Percentiles rank a stretch among this genome's conserved stretches.
These are phyloP conservation scores for rat (Rattus norvegicus) DNA, from an alignment of 2,113 vertebrate genomes.

Conservation along the genomic window DNA sequence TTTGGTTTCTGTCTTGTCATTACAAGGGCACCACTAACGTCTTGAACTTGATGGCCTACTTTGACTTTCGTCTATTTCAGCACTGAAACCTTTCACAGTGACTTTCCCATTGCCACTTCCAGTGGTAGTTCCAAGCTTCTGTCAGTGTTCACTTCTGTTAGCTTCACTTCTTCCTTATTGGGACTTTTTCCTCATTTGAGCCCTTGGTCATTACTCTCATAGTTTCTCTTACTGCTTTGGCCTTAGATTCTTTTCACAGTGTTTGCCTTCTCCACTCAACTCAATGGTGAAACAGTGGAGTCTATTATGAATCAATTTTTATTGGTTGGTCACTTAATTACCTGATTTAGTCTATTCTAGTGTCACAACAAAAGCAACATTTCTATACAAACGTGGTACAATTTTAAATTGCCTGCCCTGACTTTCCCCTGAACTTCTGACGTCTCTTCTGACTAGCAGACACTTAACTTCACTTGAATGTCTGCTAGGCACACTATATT, in stretches of 20 bases:
- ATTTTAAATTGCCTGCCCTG: background rate
- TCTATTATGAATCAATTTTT: background rate
- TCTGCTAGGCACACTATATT: background rate
- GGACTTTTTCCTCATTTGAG: background rate
- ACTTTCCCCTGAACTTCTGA: background rate
- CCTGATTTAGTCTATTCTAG: background rate
- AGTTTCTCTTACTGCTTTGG: background rate
- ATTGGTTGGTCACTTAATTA: background rate
- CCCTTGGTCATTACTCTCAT: background rate
- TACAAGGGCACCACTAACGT: background rate
- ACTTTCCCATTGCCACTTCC: background rate
- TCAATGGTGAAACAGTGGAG: background rate
- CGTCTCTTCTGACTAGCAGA: background rate
- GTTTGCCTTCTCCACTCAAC: background rate
- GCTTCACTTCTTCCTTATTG: background rate
- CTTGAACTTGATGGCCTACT: background rate
- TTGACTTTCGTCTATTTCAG: background rate
- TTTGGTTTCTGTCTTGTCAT: background rate
- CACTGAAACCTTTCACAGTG: background rate
- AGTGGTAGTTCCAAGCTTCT: background rate
- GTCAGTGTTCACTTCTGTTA: background rate
- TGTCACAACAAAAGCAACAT: background rate
- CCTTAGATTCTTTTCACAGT: background rate
- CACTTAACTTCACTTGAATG: constrained; percentile 1
- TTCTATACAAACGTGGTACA: background rate